Conservation (phyloP, 2,113 vertebrate species). For the Daubentonia madagascariensis region DNA sequence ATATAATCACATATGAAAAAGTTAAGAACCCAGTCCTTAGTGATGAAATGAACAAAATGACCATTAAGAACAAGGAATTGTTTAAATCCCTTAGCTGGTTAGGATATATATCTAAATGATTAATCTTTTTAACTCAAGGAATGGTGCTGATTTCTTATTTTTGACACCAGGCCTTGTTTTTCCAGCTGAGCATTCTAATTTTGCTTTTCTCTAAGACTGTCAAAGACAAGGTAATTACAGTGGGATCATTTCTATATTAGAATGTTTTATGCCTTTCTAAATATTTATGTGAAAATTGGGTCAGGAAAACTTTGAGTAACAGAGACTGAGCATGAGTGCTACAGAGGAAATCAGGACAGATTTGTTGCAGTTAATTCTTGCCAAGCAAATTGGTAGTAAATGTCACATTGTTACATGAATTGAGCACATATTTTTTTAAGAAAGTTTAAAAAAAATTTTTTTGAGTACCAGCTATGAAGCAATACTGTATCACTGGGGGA, state of each 20-base stretch:
- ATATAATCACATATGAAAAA: slow-evolving; percentile 33
- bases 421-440: slow-evolving; percentile 61
- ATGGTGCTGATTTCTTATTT: slow-evolving; percentile 60
- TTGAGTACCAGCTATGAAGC: slow-evolving; percentile 24
- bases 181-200: slow-evolving; percentile 59
- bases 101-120: slow-evolving; percentile 60
- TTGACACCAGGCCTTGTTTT: slow-evolving; percentile 70
- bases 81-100: slow-evolving; percentile 70
- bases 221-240: slow-evolving; percentile 58
- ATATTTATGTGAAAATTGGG: slow-evolving; percentile 65
- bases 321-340: not conserved
- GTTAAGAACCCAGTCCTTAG: slow-evolving; percentile 41
- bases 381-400: slow-evolving; percentile 72
- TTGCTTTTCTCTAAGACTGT: slow-evolving; percentile 67
- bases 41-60: slow-evolving; percentile 70
- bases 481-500: not conserved
- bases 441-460: not conserved
- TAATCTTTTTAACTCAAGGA: slow-evolving; percentile 64
- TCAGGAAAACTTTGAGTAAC: slow-evolving; percentile 40
- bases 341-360: not conserved
- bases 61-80: slow-evolving; percentile 69
- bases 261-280: slow-evolving; percentile 74
- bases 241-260: slow-evolving; percentile 41
- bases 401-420: slow-evolving; percentile 41
- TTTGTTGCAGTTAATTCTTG: slow-evolving; percentile 71